Evolutionary conservation across 2,888 invertebrate genomes (phyloP).

Genomic region (Xestia c-nigrum): DNA sequence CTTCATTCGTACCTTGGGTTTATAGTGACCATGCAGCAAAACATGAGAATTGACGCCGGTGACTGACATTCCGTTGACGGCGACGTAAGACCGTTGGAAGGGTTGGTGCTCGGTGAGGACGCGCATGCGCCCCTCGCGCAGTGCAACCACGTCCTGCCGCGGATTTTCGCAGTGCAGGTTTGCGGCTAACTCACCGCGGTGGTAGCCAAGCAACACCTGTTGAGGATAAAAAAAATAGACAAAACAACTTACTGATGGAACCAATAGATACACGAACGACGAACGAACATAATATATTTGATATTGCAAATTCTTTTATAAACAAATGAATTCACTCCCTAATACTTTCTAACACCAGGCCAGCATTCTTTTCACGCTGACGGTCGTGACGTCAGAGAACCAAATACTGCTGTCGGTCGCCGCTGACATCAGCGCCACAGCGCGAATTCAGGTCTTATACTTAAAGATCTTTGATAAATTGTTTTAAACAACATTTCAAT

Average conservation of each 20-base stretch:
- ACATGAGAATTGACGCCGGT: conserved; percentile 78
- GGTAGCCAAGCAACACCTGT: conserved; percentile 91
- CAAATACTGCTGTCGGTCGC: too few relatives aligned
- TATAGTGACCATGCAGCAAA: conserved; percentile 74
- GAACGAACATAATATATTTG: neutral
- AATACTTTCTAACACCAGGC: neutral
- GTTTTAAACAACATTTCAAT: neutral
- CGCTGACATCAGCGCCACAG: too few relatives aligned
- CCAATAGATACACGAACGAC: neutral
- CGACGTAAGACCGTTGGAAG: conserved; percentile 88
- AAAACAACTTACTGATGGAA: neutral
- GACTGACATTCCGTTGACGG: conserved; percentile 77
- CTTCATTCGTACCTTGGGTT: conserved; percentile 70
- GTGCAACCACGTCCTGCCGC: conserved; percentile 83
- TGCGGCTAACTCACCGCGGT: conserved; percentile 92
- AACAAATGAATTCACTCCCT: neutral
- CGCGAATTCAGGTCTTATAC: too few relatives aligned
- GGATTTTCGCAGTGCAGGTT: conserved; percentile 93
- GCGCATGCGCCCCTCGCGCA: conserved; percentile 87
- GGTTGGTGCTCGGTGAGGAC: conserved; percentile 90
- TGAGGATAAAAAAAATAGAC: neutral
- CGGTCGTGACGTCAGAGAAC: too few relatives aligned
- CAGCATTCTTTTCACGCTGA: too few relatives aligned
- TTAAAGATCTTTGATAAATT: neutral
- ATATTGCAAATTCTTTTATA: neutral